These are phyloP conservation scores for Myopa testacea DNA, from an alignment of 2,888 invertebrate species.

Conservation along the genomic window DNA sequence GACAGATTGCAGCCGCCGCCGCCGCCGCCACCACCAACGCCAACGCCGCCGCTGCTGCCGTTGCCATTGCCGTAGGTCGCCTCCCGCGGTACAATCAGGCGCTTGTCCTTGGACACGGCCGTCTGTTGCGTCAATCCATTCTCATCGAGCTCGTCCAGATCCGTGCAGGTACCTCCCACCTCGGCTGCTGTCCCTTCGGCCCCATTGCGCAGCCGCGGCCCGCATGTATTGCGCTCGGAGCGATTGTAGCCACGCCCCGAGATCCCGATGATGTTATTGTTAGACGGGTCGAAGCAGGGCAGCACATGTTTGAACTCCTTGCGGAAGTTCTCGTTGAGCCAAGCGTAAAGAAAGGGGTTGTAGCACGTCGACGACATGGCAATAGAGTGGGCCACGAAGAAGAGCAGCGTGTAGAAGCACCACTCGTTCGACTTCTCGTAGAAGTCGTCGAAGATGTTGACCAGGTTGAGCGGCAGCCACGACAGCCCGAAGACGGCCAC, in stretches of 20 bases:
- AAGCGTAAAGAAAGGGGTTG: slow-evolving; percentile 96
- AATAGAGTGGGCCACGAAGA: slow-evolving; percentile 89
- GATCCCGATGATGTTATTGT: slow-evolving; percentile 62
- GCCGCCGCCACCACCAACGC: slow-evolving; percentile 53
- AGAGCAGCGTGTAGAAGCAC: slow-evolving; percentile 88
- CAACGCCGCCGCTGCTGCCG: not conserved
- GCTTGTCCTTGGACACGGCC: slow-evolving; percentile 59
- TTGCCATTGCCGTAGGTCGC: slow-evolving; percentile 63
- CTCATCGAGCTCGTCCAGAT: slow-evolving; percentile 60
- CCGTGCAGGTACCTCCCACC: slow-evolving; percentile 41
- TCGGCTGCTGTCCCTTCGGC: slow-evolving; percentile 53
- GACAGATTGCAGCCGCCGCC: not conserved
- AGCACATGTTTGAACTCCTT: slow-evolving; percentile 89
- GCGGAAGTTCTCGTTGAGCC: slow-evolving; percentile 93
- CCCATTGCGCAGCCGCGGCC: slow-evolving; percentile 60
- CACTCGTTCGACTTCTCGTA: slow-evolving; percentile 79
- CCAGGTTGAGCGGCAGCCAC: slow-evolving; percentile 92
- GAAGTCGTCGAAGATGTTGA: slow-evolving; percentile 88
- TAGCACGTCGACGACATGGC: slow-evolving; percentile 98
- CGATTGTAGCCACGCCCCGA: slow-evolving; percentile 63
- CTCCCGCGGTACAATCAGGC: slow-evolving; percentile 64
- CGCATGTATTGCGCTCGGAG: slow-evolving; percentile 66
- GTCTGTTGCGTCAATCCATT: slow-evolving; percentile 64
- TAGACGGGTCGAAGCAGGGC: slow-evolving; percentile 74
- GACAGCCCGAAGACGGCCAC: slow-evolving; percentile 96